A percentile compares a stretch with the other conserved stretches of the same genome.
These are phyloP conservation scores for Labia minor DNA, from an alignment of 2,888 invertebrate species.

Conservation along the genomic window DNA sequence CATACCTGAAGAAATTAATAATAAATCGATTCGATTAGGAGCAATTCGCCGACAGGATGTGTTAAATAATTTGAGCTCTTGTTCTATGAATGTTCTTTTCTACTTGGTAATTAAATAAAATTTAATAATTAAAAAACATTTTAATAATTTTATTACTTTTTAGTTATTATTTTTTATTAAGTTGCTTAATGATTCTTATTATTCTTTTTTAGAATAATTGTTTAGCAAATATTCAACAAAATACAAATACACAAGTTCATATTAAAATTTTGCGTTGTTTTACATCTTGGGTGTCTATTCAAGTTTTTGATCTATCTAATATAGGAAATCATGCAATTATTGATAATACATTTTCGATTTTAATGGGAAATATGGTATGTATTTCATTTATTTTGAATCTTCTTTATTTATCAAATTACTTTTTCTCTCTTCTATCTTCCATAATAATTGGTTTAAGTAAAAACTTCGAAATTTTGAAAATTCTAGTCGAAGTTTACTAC, in stretches of 20 bases:
- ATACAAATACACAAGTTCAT: slow-evolving; percentile 56
- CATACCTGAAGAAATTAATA: slow-evolving; percentile 89
- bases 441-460: too few species aligned
- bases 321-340: slow-evolving; percentile 63
- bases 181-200: slow-evolving; percentile 13
- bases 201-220: slow-evolving; percentile 50
- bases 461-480: too few species aligned
- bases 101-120: slow-evolving; percentile 49
- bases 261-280: slow-evolving; percentile 72
- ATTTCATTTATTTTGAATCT: background rate
- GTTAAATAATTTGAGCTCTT: slow-evolving; percentile 61
- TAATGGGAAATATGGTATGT: slow-evolving; percentile 37
- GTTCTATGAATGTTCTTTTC: slow-evolving; percentile 64
- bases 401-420: slow-evolving; percentile 14
- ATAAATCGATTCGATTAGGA: slow-evolving; percentile 66
- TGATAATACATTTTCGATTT: slow-evolving; percentile 50
- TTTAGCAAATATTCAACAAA: slow-evolving; percentile 51
- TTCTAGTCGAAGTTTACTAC: too few species aligned
- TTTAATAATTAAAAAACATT: slow-evolving; percentile 1
- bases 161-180: too few species aligned
- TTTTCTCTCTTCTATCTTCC: slow-evolving; percentile 16
- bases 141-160: slow-evolving; percentile 4
- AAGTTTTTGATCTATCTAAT: slow-evolving; percentile 63
- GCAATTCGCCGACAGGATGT: slow-evolving; percentile 83
- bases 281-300: slow-evolving; percentile 82